Base-by-base conservation (phyloP, 2,888 invertebrate species). In the Iphiclides podalirius region DNA sequence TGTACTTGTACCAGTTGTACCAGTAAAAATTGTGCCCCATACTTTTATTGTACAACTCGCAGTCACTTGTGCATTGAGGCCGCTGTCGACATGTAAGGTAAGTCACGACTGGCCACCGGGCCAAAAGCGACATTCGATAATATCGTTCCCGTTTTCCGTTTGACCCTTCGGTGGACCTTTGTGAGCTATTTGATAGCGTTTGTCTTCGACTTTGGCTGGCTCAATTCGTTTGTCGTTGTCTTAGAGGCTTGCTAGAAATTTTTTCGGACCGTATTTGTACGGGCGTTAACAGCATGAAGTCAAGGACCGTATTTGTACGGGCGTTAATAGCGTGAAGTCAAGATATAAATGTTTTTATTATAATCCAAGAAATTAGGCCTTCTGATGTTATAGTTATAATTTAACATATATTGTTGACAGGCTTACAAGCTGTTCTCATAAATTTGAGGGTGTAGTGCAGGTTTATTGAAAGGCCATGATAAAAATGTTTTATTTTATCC, bases 31-130 rank as follows among this genome's bases (percentile, higher is more conserved):
- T n/a, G n/a, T n/a, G n/a, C n/a, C n/a, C n/a, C n/a, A n/a, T n/a
- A n/a, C n/a, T n/a, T n/a, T n/a, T n/a, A n/a, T n/a, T n/a, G n/a
- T n/a, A 28, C 7, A 28, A 28, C n/a, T 28, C 67, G 67, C 72
- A 54, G 4, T 4, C 45, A 52, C 67, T 54, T 52, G 4, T 55
- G 4, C 31, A 44, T 69, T 60, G 49, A 4, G 58, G 58, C 43
- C 12, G 44, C 33, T 54, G 50, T 55, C 51, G 63, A 72, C 83
- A 69, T 71, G 78, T 83, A 86, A 80, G 83, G 86, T 79, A 81
- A 85, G 87, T 86, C 87, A 87, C 86, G 86, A 87, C 67, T 74
- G 77, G 75, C 77, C 78, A 79, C 78, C 79, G 78, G 75, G 76
- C 80, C 76, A 74, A 79, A 80, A 75, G 78, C 78, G 79, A 81